A percentile compares a stretch with the other conserved stretches of the same genome.
Conservation (phyloP, 1,140 invertebrate genomes). For the Andrena cerasifolii region DNA sequence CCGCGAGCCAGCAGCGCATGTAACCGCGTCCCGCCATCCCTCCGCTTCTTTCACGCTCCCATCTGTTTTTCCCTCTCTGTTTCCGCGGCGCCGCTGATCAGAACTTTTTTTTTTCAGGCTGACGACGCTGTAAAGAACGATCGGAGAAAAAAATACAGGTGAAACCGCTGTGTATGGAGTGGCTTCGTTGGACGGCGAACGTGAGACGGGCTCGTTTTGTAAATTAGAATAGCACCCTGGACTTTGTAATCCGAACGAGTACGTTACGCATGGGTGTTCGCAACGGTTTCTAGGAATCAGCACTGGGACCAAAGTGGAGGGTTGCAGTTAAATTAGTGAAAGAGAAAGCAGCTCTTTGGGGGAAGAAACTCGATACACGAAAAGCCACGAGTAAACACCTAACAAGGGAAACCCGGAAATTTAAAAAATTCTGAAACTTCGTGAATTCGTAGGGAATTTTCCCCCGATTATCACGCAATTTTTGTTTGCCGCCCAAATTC, state of each 20-base stretch:
- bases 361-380: too few species aligned
- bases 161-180: slow-evolving; percentile 33
- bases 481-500: too few species aligned
- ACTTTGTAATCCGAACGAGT: slow-evolving; percentile 37
- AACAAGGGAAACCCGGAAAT: too few species aligned
- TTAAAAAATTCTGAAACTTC: too few species aligned
- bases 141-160: neutral
- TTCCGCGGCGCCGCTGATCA: slow-evolving; percentile 10
- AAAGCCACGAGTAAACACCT: too few species aligned
- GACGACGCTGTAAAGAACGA: slow-evolving; percentile 3
- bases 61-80: neutral
- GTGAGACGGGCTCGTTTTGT: slow-evolving; percentile 19
- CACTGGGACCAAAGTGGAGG: too few species aligned
- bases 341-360: too few species aligned
- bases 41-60: slow-evolving; percentile 32
- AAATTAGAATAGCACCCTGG: slow-evolving; percentile 57
- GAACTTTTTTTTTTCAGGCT: neutral
- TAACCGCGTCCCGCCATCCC: slow-evolving; percentile 19
- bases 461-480: too few species aligned
- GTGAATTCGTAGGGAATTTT: too few species aligned
- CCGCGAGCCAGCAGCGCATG: slow-evolving; percentile 32
- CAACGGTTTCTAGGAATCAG: neutral
- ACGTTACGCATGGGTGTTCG: slow-evolving; percentile 33
- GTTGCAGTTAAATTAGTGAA: neutral
- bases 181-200: slow-evolving; percentile 30